Conservation (phyloP, 2,113 vertebrate genomes). For the Chlorodrepanis virens region DNA sequence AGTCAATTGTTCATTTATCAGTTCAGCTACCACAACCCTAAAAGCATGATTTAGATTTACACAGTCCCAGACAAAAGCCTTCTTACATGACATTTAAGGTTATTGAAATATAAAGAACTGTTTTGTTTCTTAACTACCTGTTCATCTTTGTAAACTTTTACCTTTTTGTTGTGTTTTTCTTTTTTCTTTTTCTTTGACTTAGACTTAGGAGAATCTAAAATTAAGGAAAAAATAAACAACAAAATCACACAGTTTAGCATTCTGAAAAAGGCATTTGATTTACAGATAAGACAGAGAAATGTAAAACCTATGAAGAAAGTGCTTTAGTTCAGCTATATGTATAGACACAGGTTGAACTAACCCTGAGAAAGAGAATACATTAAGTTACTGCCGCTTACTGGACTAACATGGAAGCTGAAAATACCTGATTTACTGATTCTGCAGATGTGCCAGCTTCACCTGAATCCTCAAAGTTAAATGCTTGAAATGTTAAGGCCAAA, state of each 20-base stretch:
- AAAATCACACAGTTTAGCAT: not conserved
- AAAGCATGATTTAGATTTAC: not conserved
- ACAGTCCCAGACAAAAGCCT: not conserved
- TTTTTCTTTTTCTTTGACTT: constrained; percentile 87
- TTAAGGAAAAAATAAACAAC: not conserved
- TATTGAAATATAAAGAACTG: not conserved
- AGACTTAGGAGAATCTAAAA: constrained; percentile 72
- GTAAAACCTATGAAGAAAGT: not conserved
- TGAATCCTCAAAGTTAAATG: not conserved
- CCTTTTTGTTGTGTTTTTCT: constrained; percentile 87
- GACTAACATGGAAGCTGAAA: not conserved
- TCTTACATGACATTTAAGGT: not conserved
- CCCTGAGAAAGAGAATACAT: not conserved
- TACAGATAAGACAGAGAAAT: not conserved
- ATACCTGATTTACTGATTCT: not conserved
- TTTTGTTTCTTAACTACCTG: not conserved
- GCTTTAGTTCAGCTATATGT: not conserved
- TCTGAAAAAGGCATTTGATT: not conserved
- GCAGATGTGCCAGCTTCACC: not conserved
- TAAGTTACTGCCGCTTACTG: not conserved
- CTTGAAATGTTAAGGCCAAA: not conserved
- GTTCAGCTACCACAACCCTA: not conserved
- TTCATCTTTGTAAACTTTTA: constrained; percentile 28
- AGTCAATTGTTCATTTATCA: not conserved
- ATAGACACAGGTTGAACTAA: not conserved